These are phyloP conservation scores for Lasioglossum morio DNA, from an alignment of 2,888 invertebrate genomes.

Conservation along the genomic window DNA sequence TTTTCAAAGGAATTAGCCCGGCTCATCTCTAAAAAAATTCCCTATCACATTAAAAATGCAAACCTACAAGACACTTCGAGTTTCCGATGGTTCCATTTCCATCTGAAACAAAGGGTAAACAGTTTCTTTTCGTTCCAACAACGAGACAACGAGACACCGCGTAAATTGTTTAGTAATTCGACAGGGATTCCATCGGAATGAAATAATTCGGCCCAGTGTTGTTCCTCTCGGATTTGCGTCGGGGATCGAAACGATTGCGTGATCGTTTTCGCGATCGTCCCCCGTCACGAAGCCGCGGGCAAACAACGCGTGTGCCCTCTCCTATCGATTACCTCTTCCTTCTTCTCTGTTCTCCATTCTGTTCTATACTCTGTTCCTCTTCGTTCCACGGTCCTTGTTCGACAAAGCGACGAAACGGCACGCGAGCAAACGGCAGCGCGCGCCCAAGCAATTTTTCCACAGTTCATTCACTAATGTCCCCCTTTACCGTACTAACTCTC, in stretches of 20 bases:
- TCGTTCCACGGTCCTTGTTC: constrained; percentile 2
- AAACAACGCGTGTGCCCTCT: constrained; percentile 24
- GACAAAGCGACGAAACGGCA: constrained; percentile 37
- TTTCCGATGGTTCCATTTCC: background rate
- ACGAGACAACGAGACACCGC: background rate
- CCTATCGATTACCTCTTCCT: constrained; percentile 37
- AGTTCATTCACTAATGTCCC: constrained; percentile 50
- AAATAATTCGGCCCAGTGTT: background rate
- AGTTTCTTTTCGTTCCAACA: background rate
- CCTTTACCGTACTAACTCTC: constrained; percentile 20
- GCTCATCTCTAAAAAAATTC: background rate
- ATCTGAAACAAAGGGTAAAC: background rate
- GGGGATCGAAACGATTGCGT: constrained; percentile 1
- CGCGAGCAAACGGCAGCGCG: constrained; percentile 23
- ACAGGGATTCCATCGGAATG: background rate
- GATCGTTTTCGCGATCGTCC: constrained; percentile 2
- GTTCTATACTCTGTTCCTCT: background rate
- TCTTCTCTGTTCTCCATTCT: background rate
- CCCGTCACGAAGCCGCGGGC: background rate
- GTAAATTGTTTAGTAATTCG: constrained; percentile 6
- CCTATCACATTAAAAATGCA: background rate
- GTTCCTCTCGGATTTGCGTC: background rate
- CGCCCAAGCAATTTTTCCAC: constrained; percentile 33
- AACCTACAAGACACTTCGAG: background rate
- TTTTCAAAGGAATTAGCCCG: background rate